phyloP scores from a whole-genome alignment of 2,797 vertebrate species.

The Carduelis carduelis region DNA sequence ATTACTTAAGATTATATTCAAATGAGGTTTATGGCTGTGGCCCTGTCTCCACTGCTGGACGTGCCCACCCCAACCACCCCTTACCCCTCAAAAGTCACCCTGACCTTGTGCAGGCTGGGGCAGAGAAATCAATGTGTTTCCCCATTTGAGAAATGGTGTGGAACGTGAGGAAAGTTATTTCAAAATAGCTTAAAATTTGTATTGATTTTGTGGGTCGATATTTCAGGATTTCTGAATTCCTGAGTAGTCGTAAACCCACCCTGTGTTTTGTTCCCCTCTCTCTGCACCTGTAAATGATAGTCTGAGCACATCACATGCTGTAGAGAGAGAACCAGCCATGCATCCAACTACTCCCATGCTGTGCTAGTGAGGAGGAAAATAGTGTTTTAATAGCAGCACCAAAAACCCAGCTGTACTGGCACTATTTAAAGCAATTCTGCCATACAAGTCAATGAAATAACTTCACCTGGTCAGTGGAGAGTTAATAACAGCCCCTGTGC shows the following conservation, averaged over 20 bases:
- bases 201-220: slow-evolving; percentile 10
- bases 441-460: neutral
- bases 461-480: neutral
- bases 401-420: neutral
- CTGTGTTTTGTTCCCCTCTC: neutral
- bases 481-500: neutral
- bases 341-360: neutral
- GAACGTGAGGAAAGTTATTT: slow-evolving; percentile 19
- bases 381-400: neutral
- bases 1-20: neutral
- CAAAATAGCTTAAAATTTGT: neutral
- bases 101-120: neutral
- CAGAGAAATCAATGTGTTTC: neutral
- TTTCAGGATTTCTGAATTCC: slow-evolving; percentile 12
- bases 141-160: neutral
- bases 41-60: neutral
- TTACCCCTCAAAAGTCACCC: neutral
- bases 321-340: neutral
- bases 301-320: neutral
- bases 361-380: neutral
- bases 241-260: neutral
- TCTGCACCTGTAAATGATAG: neutral
- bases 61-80: neutral
- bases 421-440: neutral
- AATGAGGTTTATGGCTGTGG: neutral